These are phyloP conservation scores for Rhagonycha fulva DNA, from an alignment of 2,888 invertebrate species.

Conservation along the genomic window DNA sequence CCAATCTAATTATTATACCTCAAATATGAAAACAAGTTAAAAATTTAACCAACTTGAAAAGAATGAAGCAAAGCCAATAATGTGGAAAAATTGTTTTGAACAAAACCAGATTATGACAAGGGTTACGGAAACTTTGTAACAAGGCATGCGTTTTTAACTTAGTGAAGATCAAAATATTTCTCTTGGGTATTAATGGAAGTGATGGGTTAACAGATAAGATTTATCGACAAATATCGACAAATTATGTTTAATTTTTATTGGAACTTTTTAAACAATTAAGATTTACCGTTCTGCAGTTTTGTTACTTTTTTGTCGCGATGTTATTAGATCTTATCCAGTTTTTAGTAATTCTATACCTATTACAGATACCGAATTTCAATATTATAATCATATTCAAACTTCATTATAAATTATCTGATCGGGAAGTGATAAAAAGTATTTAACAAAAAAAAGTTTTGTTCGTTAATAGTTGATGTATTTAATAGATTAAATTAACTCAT, in stretches of 20 bases:
- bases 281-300: not conserved
- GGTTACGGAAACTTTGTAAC: not conserved
- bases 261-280: not conserved
- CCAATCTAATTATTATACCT: not conserved
- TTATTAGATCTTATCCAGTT: not conserved
- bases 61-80: conserved; percentile 1
- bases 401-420: not conserved
- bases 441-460: not conserved
- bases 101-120: conserved; percentile 11
- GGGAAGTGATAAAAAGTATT: not conserved
- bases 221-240: not conserved
- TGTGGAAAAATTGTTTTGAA: conserved; percentile 11
- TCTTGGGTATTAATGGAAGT: not conserved
- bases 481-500: not conserved
- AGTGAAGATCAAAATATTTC: not conserved
- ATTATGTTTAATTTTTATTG: not conserved
- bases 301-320: not conserved
- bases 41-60: not conserved
- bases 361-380: not conserved
- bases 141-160: conserved; percentile 1
- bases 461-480: not conserved
- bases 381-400: not conserved
- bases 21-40: not conserved
- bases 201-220: conserved; percentile 13
- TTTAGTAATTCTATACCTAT: not conserved